Evolutionary conservation across 2,113 vertebrate genomes (phyloP).

Genomic region (Pomatostomus ruficeps): DNA sequence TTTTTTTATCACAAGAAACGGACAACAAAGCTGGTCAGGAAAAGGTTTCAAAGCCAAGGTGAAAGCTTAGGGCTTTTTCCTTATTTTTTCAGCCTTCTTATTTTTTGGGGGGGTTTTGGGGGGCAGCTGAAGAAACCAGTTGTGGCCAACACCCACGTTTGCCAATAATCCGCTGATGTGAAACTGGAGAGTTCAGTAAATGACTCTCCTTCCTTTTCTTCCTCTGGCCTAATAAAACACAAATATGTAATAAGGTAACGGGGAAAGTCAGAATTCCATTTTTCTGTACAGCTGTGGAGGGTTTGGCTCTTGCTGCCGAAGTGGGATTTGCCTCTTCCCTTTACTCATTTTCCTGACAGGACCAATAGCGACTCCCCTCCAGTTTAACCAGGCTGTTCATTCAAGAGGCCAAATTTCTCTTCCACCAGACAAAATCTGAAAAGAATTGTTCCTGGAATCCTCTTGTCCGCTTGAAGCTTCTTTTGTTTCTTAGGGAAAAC

Average conservation of each 20-base stretch:
- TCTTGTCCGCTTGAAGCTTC: background rate
- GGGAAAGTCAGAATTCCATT: background rate
- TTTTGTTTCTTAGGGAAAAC: background rate
- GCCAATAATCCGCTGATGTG: background rate
- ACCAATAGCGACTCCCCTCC: background rate
- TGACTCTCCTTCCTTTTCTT: background rate
- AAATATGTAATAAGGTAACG: background rate
- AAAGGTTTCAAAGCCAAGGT: slow-evolving; percentile 27
- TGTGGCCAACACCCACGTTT: background rate
- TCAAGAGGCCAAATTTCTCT: background rate
- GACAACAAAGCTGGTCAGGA: slow-evolving; percentile 53
- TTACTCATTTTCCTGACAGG: background rate
- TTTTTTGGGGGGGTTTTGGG: rapidly evolving
- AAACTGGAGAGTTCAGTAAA: background rate
- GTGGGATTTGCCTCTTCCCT: slow-evolving; percentile 24
- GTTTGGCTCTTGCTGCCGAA: background rate
- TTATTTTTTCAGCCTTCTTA: background rate
- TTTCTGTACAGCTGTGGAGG: background rate
- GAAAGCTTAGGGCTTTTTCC: background rate
- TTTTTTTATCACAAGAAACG: slow-evolving; percentile 56
- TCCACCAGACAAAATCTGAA: background rate
- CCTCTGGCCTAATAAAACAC: background rate
- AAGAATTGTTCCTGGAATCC: background rate
- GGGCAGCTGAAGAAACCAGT: background rate
- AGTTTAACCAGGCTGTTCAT: background rate